A percentile compares a stretch with the other conserved stretches of the same genome.
phyloP scores from a whole-genome alignment of 2,113 vertebrate genomes.

The Scolopax mira region DNA sequence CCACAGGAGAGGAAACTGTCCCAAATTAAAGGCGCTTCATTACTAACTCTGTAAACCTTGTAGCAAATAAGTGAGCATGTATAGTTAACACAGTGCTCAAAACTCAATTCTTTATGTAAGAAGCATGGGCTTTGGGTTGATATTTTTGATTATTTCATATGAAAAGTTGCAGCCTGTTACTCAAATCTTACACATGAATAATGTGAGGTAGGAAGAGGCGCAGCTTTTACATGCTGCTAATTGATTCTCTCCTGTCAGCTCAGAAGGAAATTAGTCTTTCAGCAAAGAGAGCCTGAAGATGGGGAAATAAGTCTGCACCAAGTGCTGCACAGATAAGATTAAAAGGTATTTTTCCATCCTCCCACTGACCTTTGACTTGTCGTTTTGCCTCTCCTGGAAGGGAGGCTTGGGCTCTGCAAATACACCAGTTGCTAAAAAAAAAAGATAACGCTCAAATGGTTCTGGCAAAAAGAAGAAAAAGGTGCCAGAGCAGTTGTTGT shows the following conservation, averaged over 20 bases:
- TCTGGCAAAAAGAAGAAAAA: neutral
- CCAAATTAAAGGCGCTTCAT: neutral
- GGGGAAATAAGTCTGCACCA: constrained; percentile 50
- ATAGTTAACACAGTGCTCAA: neutral
- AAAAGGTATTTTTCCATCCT: constrained; percentile 76
- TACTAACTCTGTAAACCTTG: neutral
- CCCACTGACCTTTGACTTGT: constrained; percentile 70
- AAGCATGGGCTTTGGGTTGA: rapidly evolving
- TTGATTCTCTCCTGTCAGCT: neutral
- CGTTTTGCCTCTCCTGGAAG: constrained; percentile 68
- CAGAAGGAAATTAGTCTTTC: constrained; percentile 46
- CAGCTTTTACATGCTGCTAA: neutral
- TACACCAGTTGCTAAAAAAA: constrained; percentile 50
- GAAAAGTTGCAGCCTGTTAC: neutral
- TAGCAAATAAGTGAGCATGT: neutral
- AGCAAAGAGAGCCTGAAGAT: constrained; percentile 34
- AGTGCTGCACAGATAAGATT: constrained; percentile 71
- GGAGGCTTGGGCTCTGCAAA: constrained; percentile 57
- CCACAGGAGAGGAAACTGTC: neutral
- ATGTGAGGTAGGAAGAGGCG: neutral
- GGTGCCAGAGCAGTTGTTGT: neutral
- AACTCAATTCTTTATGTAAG: neutral
- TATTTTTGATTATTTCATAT: neutral
- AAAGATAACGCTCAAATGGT: constrained; percentile 28
- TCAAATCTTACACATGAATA: neutral